A percentile compares a stretch with the other conserved stretches of the same genome.
Evolutionary conservation across 2,888 invertebrate species (phyloP).

Genomic region (Drosophila nr. perissopoda): DNA sequence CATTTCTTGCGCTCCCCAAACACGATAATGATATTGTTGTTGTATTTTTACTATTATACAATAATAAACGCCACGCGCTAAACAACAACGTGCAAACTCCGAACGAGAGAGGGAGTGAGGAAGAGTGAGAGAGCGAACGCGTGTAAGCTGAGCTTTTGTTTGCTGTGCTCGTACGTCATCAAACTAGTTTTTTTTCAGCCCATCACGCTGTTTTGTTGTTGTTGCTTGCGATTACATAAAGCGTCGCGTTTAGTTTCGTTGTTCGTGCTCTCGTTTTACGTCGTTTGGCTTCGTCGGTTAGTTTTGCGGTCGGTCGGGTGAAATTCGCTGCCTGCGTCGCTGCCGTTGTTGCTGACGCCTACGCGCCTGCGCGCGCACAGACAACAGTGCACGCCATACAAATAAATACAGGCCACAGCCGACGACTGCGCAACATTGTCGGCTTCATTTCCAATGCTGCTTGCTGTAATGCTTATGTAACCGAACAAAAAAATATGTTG

Average conservation of each 20-base stretch:
- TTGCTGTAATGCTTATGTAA: constrained; percentile 59
- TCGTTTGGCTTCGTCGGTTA: constrained; percentile 42
- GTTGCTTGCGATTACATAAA: constrained; percentile 70
- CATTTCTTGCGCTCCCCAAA: constrained; percentile 37
- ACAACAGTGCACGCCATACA: constrained; percentile 34
- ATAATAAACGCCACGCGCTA: constrained; percentile 57
- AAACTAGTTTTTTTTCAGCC: constrained; percentile 66
- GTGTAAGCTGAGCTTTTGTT: constrained; percentile 51
- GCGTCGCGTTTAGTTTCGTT: constrained; percentile 38
- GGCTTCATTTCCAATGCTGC: constrained; percentile 39
- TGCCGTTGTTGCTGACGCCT: constrained; percentile 50
- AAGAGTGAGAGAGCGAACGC: constrained; percentile 22
- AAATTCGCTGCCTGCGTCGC: constrained; percentile 62
- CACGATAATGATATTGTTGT: constrained; percentile 28
- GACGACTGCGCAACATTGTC: constrained; percentile 13
- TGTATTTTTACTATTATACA: constrained; percentile 67
- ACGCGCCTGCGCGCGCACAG: constrained; percentile 57
- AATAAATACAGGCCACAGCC: constrained; percentile 48
- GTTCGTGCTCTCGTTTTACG: constrained; percentile 66
- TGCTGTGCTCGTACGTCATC: constrained; percentile 62
- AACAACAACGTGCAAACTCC: constrained; percentile 41
- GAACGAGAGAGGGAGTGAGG: constrained; percentile 16
- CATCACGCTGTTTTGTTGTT: constrained; percentile 29
- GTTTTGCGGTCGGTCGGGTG: constrained; percentile 69
- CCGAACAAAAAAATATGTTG: constrained; percentile 53